Evolutionary conservation across 2,113 vertebrate species (phyloP).

Genomic region (Psilopogon haemacephalus): DNA sequence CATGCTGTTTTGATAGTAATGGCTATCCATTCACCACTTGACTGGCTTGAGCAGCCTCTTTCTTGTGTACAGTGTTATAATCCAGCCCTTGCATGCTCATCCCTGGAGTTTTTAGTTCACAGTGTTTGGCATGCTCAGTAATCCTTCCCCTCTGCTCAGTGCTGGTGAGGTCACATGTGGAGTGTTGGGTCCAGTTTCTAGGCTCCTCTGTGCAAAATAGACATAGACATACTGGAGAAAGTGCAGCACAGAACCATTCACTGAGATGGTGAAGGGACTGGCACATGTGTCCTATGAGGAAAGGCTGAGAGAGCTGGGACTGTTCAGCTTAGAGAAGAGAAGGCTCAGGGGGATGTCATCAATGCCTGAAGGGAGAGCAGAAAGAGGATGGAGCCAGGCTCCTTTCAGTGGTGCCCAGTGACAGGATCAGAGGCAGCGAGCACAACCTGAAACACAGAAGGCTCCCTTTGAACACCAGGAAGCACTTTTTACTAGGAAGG

Average conservation of each 20-base stretch:
- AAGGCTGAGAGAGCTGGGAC: not conserved
- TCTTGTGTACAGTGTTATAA: not conserved
- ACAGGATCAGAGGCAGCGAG: not conserved
- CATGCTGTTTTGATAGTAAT: not conserved
- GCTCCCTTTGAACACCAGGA: not conserved
- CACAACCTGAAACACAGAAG: not conserved
- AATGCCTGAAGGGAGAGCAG: not conserved
- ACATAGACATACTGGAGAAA: not conserved
- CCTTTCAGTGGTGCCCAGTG: too few species aligned
- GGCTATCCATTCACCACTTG: fast-evolving
- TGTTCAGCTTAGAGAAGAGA: not conserved
- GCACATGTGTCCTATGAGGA: too few species aligned
- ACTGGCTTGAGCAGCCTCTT: not conserved
- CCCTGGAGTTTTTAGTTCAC: not conserved
- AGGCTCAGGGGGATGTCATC: not conserved
- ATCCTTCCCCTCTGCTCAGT: not conserved
- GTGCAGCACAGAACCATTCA: not conserved
- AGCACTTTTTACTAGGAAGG: not conserved
- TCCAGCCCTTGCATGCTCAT: fast-evolving
- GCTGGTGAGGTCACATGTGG: not conserved
- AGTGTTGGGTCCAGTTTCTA: not conserved
- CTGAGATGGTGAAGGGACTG: not conserved
- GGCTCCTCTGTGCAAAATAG: not conserved
- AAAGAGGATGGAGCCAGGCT: not conserved
- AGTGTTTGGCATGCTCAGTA: fast-evolving